Evolutionary conservation across 2,113 vertebrate genomes (phyloP).

Genomic region (Mus musculus): DNA sequence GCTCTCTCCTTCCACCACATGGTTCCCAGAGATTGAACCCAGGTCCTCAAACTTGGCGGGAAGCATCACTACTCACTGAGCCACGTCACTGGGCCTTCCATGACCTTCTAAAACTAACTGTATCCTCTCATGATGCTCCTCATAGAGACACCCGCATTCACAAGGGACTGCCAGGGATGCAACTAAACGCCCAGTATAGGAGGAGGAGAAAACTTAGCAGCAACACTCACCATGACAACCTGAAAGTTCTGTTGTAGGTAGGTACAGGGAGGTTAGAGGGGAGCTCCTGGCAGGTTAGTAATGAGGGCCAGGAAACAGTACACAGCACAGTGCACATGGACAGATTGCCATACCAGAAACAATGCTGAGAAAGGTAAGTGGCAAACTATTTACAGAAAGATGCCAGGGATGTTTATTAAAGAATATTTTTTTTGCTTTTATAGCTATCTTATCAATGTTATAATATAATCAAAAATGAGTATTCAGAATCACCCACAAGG

Average conservation of each 20-base stretch:
- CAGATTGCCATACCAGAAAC: not conserved
- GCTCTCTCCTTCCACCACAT: not conserved
- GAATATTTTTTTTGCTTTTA: not conserved
- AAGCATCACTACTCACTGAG: too few species aligned
- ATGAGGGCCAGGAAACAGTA: not conserved
- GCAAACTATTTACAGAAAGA: not conserved
- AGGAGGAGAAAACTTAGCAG: not conserved
- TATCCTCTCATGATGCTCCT: not conserved
- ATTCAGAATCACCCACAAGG: not conserved
- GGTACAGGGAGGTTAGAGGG: not conserved
- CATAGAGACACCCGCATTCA: not conserved
- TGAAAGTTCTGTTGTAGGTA: not conserved
- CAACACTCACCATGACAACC: not conserved
- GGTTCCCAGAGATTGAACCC: not conserved
- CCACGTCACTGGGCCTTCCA: not conserved
- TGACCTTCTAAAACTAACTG: conserved; percentile 2
- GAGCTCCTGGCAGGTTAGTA: not conserved
- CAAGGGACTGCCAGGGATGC: not conserved
- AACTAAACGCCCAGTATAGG: not conserved
- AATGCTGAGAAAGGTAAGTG: not conserved
- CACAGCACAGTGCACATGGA: not conserved
- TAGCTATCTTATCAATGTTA: not conserved
- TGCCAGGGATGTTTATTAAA: not conserved
- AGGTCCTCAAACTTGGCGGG: not conserved
- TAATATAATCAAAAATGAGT: not conserved